Evolutionary conservation across 2,888 invertebrate genomes (phyloP), one percentile per base, ranked within the genome.

Genomic region (Vesta saturnalis): DNA sequence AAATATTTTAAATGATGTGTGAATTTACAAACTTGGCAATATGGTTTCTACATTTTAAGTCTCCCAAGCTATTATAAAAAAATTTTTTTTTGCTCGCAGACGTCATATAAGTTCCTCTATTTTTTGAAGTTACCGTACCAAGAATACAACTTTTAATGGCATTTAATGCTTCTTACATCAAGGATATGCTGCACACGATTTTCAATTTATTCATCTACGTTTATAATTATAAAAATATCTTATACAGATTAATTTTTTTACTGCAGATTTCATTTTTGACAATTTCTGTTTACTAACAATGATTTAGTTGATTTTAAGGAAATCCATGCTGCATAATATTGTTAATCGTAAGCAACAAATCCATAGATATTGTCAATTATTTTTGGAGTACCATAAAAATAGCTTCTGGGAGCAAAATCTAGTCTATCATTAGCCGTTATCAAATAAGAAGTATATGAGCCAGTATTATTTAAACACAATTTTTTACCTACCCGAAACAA

Each of bases 1-100:
- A 81, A 81, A 80, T 80, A 81, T 82, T 81, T 83, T 79, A 81
- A 81, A 80, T 76, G 75, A 76, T 80, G 81, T 82, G 82, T 83
- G 78, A 83, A 82, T 81, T 80, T 80, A 80, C 78, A 77, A 76
- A 79, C 79, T 81, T 80, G 80, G 82, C 82, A 81, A 81, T 82
- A 81, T 82, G 79, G 79, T 79, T 64, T 79, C 76, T 78, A 69
- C 65, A 79, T 78, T 58, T 64, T 64, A 58, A 68, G 68, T 46
- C 68, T 68, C 68, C 68, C 68, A 55, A 57, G 62, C 68, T 68
- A 63, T 68, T 68, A 35, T 16, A 68, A n/a, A 60, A 59, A 56
- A 63, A 46, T 18, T 67, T 62, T 47, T 35, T 64, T 58, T 60
- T n/a, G n/a, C n/a, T n/a, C n/a, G n/a, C n/a, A n/a, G n/a, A 57